Conservation (phyloP, 2,888 invertebrate genomes). For the Malthinus seriepunctatus region DNA sequence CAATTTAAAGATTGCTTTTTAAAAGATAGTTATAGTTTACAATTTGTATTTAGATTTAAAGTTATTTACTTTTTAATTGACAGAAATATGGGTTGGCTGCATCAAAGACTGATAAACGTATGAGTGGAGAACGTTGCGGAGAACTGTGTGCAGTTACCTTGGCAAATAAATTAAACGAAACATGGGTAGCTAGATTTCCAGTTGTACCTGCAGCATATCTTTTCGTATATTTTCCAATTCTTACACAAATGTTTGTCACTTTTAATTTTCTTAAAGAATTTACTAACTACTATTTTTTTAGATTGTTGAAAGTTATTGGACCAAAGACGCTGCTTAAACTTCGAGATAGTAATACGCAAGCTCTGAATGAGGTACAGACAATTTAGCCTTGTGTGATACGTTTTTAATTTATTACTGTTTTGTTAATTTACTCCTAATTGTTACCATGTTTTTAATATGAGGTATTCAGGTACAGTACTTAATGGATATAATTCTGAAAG, state of each 20-base stretch:
- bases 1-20: too few relatives aligned
- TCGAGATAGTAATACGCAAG: constrained; percentile 49
- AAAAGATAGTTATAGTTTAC: too few relatives aligned
- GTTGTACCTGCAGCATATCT: constrained; percentile 62
- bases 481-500: too few relatives aligned
- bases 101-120: constrained; percentile 55
- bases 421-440: not conserved
- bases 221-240: constrained; percentile 62
- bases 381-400: constrained; percentile 21
- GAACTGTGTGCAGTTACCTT: constrained; percentile 62
- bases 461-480: too few relatives aligned
- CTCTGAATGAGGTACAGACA: constrained; percentile 44
- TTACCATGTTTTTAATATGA: not conserved
- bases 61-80: constrained; percentile 29
- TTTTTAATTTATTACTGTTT: not conserved
- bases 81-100: constrained; percentile 52
- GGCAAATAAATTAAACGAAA: constrained; percentile 63
- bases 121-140: constrained; percentile 63
- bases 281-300: constrained; percentile 42
- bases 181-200: constrained; percentile 73
- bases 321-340: constrained; percentile 52
- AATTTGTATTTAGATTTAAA: too few relatives aligned
- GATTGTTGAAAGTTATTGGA: constrained; percentile 50
- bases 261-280: constrained; percentile 2
- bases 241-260: constrained; percentile 51